phyloP scores from a whole-genome alignment of 1,140 invertebrate genomes.

The Bombus ignitus region DNA sequence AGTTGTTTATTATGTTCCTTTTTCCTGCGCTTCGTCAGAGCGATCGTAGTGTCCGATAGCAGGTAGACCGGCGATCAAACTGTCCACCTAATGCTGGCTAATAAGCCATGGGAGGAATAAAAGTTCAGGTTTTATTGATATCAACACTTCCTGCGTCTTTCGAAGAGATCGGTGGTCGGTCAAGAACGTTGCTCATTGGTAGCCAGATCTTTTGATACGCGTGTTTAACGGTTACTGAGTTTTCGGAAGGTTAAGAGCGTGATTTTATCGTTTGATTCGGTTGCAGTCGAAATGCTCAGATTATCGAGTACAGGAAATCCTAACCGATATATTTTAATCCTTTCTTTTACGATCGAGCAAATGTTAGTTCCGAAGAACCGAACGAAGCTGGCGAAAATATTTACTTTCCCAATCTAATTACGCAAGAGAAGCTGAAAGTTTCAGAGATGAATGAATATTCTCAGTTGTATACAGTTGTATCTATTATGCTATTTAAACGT shows the following conservation, averaged over 20 bases:
- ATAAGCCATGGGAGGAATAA: conserved; percentile 39
- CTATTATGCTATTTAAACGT: too few relatives aligned
- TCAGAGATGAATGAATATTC: too few relatives aligned
- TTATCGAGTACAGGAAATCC: not conserved
- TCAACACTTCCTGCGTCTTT: conserved; percentile 26
- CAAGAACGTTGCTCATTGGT: not conserved
- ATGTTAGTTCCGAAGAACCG: too few relatives aligned
- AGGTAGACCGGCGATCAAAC: conserved; percentile 37
- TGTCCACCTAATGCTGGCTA: conserved; percentile 49
- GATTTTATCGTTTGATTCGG: too few relatives aligned
- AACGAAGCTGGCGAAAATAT: too few relatives aligned
- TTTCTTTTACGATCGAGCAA: not conserved
- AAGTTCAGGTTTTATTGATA: conserved; percentile 35
- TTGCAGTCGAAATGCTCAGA: not conserved
- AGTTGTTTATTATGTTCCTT: not conserved
- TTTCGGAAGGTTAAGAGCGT: too few relatives aligned
- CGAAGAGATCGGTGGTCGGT: too few relatives aligned
- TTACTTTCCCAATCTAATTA: too few relatives aligned
- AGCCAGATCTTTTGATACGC: not conserved
- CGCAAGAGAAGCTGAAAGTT: too few relatives aligned
- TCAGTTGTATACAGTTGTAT: too few relatives aligned
- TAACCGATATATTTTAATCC: not conserved
- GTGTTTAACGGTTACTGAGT: not conserved
- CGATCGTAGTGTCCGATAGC: conserved; percentile 31
- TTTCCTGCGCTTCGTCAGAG: not conserved